These are phyloP conservation scores for Saguinus imperator DNA, from an alignment of 2,113 vertebrate genomes.

Conservation along the genomic window DNA sequence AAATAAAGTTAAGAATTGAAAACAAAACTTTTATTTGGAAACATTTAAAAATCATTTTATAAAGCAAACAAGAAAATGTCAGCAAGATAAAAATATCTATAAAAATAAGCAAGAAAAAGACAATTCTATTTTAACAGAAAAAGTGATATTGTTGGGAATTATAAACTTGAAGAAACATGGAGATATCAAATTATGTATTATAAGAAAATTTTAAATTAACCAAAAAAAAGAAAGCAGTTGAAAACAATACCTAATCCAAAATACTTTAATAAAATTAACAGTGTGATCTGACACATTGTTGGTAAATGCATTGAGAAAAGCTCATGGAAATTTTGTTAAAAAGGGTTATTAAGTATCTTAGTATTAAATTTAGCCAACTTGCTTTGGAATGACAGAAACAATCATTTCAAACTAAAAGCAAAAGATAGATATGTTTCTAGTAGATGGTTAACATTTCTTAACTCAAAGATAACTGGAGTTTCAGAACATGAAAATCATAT, in stretches of 20 bases:
- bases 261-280: constrained; percentile 1
- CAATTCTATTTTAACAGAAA: constrained; percentile 14
- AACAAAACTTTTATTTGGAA: constrained; percentile 22
- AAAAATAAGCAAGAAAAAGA: neutral
- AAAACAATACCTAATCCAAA: neutral
- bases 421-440: neutral
- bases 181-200: neutral
- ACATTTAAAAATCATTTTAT: constrained; percentile 15
- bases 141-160: neutral
- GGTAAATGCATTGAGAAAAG: neutral
- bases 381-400: neutral
- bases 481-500: constrained; percentile 7
- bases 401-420: constrained; percentile 6
- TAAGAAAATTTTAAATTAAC: constrained; percentile 14
- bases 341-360: neutral
- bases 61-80: neutral
- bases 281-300: neutral
- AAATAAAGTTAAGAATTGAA: constrained; percentile 17
- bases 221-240: neutral
- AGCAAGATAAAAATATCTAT: neutral
- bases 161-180: neutral
- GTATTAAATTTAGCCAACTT: constrained; percentile 15
- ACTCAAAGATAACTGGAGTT: constrained; percentile 26
- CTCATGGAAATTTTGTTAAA: neutral
- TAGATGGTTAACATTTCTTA: constrained; percentile 15